phyloP scores from a whole-genome alignment of 2,888 invertebrate species.

The Microctonus aethiopoides region DNA sequence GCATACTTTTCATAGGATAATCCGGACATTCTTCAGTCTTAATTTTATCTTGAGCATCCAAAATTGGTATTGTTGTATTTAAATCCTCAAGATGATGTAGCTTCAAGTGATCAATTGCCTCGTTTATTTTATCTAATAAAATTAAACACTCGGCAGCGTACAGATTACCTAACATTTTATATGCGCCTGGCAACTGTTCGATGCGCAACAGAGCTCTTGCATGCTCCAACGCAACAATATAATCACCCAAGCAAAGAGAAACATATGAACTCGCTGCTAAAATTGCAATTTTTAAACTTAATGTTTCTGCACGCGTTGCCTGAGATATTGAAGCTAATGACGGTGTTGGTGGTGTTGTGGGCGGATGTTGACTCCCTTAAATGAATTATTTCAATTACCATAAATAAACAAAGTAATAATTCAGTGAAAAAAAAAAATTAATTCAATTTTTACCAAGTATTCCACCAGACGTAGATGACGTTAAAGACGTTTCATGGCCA shows the following conservation, averaged over 20 bases:
- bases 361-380: constrained; percentile 42
- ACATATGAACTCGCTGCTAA: constrained; percentile 87
- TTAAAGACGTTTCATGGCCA: constrained; percentile 41
- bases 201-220: constrained; percentile 80
- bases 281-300: constrained; percentile 70
- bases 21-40: constrained; percentile 64
- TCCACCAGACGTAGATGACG: constrained; percentile 24
- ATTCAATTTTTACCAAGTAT: constrained; percentile 36
- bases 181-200: constrained; percentile 77
- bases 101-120: constrained; percentile 87
- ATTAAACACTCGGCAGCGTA: constrained; percentile 91
- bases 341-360: constrained; percentile 33
- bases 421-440: background rate
- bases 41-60: constrained; percentile 59
- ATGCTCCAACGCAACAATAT: constrained; percentile 81
- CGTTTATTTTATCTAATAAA: constrained; percentile 81
- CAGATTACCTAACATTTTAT: constrained; percentile 84
- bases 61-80: constrained; percentile 62
- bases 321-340: constrained; percentile 47
- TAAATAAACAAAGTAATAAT: background rate
- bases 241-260: constrained; percentile 85
- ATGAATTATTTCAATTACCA: background rate
- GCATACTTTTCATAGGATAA: constrained; percentile 54
- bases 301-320: constrained; percentile 51
- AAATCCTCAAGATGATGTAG: constrained; percentile 77